These are phyloP conservation scores for Dicaeum eximium DNA, from an alignment of 2,113 vertebrate genomes.

Conservation along the genomic window DNA sequence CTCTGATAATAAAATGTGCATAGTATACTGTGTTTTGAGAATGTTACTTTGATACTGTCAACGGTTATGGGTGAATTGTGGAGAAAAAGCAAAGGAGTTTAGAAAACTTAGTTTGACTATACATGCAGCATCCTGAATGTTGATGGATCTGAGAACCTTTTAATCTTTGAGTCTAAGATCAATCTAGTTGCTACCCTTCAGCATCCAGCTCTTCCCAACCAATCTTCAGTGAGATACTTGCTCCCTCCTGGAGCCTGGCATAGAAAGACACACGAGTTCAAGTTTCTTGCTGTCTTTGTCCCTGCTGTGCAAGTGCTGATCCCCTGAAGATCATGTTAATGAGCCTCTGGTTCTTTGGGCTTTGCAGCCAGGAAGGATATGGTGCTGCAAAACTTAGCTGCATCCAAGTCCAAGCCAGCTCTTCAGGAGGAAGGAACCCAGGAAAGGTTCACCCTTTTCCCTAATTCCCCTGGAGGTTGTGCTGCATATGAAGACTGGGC, in stretches of 20 bases:
- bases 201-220: neutral
- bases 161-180: neutral
- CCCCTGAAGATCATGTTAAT: neutral
- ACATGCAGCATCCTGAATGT: neutral
- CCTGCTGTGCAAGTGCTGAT: neutral
- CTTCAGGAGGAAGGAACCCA: neutral
- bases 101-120: neutral
- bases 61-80: neutral
- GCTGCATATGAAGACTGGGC: neutral
- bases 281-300: neutral
- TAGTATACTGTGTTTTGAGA: neutral
- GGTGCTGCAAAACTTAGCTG: neutral
- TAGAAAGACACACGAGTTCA: neutral
- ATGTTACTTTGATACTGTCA: neutral
- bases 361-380: neutral
- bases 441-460: neutral
- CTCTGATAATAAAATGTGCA: neutral
- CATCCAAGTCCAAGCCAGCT: neutral
- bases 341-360: neutral
- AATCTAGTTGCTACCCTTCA: neutral
- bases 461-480: neutral
- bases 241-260: neutral
- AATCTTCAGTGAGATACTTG: neutral
- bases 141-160: neutral
- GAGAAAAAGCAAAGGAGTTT: neutral